Conservation (phyloP, 2,113 vertebrate genomes). For the Melanerpes aurifrons region DNA sequence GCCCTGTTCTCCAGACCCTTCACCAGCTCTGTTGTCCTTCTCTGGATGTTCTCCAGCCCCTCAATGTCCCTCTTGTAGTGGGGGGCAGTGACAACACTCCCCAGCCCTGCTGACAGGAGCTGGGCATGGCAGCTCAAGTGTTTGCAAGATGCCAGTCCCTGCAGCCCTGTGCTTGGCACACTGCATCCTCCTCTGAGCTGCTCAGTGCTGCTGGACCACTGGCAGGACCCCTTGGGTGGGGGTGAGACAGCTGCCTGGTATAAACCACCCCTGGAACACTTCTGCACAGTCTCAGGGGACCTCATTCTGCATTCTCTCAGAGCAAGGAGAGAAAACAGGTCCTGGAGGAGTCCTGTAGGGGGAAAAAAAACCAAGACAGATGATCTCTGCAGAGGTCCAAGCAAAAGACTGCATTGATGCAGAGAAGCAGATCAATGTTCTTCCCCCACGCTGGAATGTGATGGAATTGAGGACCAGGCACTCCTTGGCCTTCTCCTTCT, state of each 20-base stretch:
- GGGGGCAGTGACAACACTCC: fast-evolving
- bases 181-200: neutral
- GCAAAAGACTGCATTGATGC: neutral
- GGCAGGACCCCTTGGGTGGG: too few species aligned
- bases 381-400: neutral
- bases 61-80: too few species aligned
- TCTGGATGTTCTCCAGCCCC: too few species aligned
- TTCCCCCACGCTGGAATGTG: neutral
- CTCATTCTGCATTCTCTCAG: neutral
- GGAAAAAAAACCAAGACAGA: neutral
- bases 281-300: neutral
- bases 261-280: neutral
- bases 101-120: neutral
- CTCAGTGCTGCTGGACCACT: neutral
- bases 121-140: neutral
- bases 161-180: neutral
- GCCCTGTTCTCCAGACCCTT: too few species aligned
- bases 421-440: neutral
- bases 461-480: neutral
- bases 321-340: neutral
- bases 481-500: neutral
- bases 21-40: too few species aligned
- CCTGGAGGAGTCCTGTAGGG: neutral
- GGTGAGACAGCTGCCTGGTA: neutral
- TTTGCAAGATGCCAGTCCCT: neutral